phyloP scores from a whole-genome alignment of 2,113 vertebrate species.

The Fulica atra region DNA sequence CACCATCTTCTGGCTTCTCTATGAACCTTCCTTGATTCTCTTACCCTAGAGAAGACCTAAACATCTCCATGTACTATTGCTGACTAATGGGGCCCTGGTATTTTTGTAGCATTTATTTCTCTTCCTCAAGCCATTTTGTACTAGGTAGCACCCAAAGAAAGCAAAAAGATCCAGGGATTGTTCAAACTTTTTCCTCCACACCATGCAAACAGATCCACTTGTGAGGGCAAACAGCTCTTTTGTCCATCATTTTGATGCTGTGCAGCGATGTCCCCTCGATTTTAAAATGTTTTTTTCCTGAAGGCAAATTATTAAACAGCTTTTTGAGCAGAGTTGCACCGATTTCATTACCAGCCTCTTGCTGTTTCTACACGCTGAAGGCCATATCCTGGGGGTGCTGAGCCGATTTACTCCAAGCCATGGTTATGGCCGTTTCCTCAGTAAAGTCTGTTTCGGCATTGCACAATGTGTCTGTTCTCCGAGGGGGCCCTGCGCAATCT shows the following conservation, averaged over 20 bases:
- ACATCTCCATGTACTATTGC: not conserved
- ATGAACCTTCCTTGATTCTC: not conserved
- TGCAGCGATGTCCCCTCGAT: not conserved
- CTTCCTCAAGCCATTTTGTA: not conserved
- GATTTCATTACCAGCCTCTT: not conserved
- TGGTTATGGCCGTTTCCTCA: not conserved
- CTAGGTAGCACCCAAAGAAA: not conserved
- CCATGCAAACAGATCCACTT: accelerated
- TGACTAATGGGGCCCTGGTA: not conserved
- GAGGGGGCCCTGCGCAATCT: not conserved
- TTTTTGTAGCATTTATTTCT: not conserved
- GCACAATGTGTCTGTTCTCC: not conserved
- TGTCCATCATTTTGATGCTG: not conserved
- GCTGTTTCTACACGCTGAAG: not conserved
- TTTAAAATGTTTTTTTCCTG: not conserved
- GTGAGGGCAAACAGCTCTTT: not conserved
- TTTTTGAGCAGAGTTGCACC: not conserved
- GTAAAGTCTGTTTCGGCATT: not conserved
- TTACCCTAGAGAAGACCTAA: not conserved
- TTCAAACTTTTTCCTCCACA: not conserved
- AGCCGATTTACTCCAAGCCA: not conserved
- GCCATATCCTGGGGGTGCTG: not conserved
- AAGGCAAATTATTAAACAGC: not conserved
- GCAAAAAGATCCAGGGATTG: not conserved
- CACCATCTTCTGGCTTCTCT: not conserved